Base-by-base conservation (phyloP, 2,797 vertebrate species). In the Apogon hyalosoma region DNA sequence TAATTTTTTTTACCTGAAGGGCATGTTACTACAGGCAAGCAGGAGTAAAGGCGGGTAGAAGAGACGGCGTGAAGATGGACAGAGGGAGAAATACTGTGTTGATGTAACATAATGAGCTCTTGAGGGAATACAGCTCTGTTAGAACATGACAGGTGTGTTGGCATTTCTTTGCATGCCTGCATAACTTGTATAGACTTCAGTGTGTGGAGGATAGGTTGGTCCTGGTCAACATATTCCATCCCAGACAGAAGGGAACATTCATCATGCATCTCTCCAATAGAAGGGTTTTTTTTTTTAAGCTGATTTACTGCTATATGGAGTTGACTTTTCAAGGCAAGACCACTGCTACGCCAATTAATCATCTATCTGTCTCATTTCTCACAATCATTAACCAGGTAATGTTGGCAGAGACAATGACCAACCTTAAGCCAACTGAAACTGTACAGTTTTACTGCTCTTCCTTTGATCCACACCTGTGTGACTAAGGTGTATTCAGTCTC, bases 371-470 rank as follows among this genome's bases (percentile, higher is more conserved):
- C 70, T 70, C 78, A 65, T 51, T 53, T 80, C 74, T 59, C 59
- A 52, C 46, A 92, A 91, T 92, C 77, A 91, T 91, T 91, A 89
- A 91, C 87, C 61, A 75, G 69, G 52, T 54, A 46, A 67, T 60
- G 55, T 60, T 73, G 49, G 46, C 62, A 62, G 42, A 65, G 58
- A 67, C 61, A 49, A 47, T 3, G 45, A 36, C 72, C 60, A 63
- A 56, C 72, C 77, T 47, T 84, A 18, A 79, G 63, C 69, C 40
- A 75, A 82, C 68, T 46, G 57, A 80, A 73, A 65, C 59, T 10
- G 41, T 48, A 46, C 40, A 54, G 58, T 63, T 81, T 71, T 73
- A 80, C 72, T 69, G 73, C 65, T 49, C 53, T 59, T 48, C 31
- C 61, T 83, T 84, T 66, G 80, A 86, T 80, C 73, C 52, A 50